Evolutionary conservation across 2,113 vertebrate genomes (phyloP), one percentile per base, ranked within the genome.

Genomic region (Antechinus flavipes): DNA sequence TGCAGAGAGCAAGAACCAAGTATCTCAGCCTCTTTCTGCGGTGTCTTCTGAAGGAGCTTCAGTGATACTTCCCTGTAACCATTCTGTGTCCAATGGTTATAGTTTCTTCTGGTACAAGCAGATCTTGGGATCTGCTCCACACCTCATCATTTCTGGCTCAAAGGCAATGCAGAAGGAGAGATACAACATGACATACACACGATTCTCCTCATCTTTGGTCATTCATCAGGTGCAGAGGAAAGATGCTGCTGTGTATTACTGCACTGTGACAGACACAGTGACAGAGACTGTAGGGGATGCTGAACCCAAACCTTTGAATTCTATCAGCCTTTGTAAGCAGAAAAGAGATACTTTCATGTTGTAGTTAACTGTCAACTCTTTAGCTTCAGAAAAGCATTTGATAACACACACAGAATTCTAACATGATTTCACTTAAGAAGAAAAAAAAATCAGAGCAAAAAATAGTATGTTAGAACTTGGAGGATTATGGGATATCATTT

Each of bases 1-100:
- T 94, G 91, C 50, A 58, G 91, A 94, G 91, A 94, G 89, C 95
- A 94, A 94, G 61, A 55, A 97, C 46, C 93, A 93, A 96, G 95
- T 95, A 56, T 12, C 54, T 93, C 96, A 97, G 89, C 92, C 46
- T 55, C 19, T 93, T 1, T 16, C 9, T 8, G 35, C 91, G 46
- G 23, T 22, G 1, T 90, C 94, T 92, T 93, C 47, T 0, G 95
- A 96, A 93, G 93, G 61, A 61, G 19, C 89, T 35, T 8, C 84
- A 50, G 94, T 16, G n/a, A 54, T 93, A 92, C 92, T 97, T 53
- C 52, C 53, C 94, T 95, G 92, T 14, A 97, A 93, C 89, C 94
- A 97, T 90, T 95, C 97, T 58, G 6, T 95, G 61, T 94, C 91
- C 47, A 90, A 27, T 93, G 95, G 12, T 93, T 91, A 94, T 16